Conservation (phyloP, 1,140 invertebrate genomes). For the Plodia interpunctella region DNA sequence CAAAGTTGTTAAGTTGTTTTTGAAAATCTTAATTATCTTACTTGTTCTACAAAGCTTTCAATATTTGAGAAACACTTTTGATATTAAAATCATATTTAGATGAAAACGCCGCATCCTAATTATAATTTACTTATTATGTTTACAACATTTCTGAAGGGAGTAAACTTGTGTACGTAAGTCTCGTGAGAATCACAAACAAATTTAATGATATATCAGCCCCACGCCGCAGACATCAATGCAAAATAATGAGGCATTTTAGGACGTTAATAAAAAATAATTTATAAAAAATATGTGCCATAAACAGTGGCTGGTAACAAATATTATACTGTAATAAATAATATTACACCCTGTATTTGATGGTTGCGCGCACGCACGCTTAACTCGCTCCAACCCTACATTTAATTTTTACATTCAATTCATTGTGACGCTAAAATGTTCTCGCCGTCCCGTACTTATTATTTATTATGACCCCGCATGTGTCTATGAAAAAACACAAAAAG, state of each 20-base stretch:
- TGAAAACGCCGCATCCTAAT: no score
- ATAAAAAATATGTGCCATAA: slow-evolving; percentile 58
- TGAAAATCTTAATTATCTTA: no score
- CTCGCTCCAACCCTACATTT: slow-evolving; percentile 66
- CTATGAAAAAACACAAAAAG: slow-evolving; percentile 65
- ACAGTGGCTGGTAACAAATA: slow-evolving; percentile 58
- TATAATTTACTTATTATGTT: no score
- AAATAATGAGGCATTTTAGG: slow-evolving; percentile 60
- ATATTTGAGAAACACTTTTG: no score
- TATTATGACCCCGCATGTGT: slow-evolving; percentile 66
- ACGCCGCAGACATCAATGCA: slow-evolving; percentile 35
- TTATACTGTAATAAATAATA: slow-evolving; percentile 70
- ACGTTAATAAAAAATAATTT: slow-evolving; percentile 66
- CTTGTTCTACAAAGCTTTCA: no score
- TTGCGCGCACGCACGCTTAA: slow-evolving; percentile 52
- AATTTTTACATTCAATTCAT: slow-evolving; percentile 69
- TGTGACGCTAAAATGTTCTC: slow-evolving; percentile 56
- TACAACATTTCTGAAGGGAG: no score
- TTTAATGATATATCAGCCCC: slow-evolving; percentile 53
- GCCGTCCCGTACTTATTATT: slow-evolving; percentile 45
- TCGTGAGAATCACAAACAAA: slow-evolving; percentile 69
- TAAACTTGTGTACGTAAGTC: slow-evolving; percentile 17
- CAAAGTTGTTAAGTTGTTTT: no score
- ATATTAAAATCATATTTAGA: no score
- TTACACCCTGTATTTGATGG: slow-evolving; percentile 65